Evolutionary conservation across 1,140 invertebrate species (phyloP), one percentile per base, ranked within the genome.

Genomic region (Sweltsa coloradensis): DNA sequence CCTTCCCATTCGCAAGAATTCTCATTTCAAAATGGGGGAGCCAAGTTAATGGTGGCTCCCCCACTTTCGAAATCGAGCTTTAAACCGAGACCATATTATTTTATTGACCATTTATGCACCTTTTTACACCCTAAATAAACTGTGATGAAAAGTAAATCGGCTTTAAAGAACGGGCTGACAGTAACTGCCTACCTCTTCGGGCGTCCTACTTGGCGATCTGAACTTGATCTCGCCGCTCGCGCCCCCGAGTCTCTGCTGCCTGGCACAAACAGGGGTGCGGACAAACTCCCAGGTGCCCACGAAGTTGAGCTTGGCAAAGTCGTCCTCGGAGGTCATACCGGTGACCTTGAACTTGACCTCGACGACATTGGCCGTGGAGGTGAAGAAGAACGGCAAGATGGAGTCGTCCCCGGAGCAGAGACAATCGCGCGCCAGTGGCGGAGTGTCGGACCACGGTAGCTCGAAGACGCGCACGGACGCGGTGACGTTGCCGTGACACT

Each of bases 221-320:
- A 87, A 76, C 50, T 73, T 71, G 36, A 89, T 74, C 55, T 84
- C 79, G 1, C 86, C 86, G 48, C 82, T 86, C 3, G 83, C 70
- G n/a, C 84, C 85, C 18, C 71, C 70, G 23, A 83, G 74, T 44
- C 74, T 67, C 49, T 83, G 72, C 46, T 74, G 75, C 48, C 73
- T 69, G 18, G 74, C 64, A 58, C 86, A 89, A 19, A 71, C 64
- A 16, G 76, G 65, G 40, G 78, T 72, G 56, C 83, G 77, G 1
- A 88, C 69, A 55, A 89, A 89, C 58, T 89, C 85, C 62, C 83
- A 87, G 27, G 74, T 77, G 16, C 82, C 89, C 63, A 90, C 85
- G 60, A 92, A 90, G 49, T 78, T 81, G 31, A 89, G 73, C 45
- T 83, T 81, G 42, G 81, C 76, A 58, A 85, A 89, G 65, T 93